Conservation (phyloP, 2,797 vertebrate genomes). For the Orestias chungarensis region DNA sequence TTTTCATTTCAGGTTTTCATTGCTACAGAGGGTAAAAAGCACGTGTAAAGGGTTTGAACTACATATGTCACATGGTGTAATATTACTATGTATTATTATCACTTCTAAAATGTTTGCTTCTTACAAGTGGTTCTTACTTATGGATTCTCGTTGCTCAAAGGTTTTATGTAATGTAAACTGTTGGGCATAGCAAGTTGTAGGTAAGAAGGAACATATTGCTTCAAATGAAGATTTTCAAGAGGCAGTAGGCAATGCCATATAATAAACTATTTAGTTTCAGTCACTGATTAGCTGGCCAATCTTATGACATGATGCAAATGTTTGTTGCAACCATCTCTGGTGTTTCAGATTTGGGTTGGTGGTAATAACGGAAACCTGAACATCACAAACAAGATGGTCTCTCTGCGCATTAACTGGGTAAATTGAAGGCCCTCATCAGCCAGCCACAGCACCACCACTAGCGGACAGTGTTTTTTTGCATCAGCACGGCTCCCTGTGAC, state of each 20-base stretch:
- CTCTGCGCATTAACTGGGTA: slow-evolving; percentile 52
- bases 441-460: slow-evolving; percentile 62
- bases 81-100: neutral
- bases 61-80: neutral
- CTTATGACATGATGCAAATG: slow-evolving; percentile 9
- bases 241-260: neutral
- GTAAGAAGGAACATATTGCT: neutral
- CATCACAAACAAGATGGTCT: slow-evolving; percentile 23
- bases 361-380: slow-evolving; percentile 9
- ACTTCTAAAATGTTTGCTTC: neutral
- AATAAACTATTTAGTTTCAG: neutral
- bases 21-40: neutral
- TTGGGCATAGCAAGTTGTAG: neutral
- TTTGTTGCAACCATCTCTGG: slow-evolving; percentile 2
- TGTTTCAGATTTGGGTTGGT: slow-evolving; percentile 9
- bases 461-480: slow-evolving; percentile 60
- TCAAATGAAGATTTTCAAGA: neutral
- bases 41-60: neutral
- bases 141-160: neutral
- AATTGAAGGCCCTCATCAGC: slow-evolving; percentile 74
- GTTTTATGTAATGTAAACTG: neutral
- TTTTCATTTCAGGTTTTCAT: neutral
- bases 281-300: slow-evolving; percentile 5
- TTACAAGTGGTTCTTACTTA: neutral
- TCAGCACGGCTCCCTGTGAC: slow-evolving; percentile 49